Conservation (phyloP, 1,140 invertebrate genomes). For the Cardiocondyla obscurior region DNA sequence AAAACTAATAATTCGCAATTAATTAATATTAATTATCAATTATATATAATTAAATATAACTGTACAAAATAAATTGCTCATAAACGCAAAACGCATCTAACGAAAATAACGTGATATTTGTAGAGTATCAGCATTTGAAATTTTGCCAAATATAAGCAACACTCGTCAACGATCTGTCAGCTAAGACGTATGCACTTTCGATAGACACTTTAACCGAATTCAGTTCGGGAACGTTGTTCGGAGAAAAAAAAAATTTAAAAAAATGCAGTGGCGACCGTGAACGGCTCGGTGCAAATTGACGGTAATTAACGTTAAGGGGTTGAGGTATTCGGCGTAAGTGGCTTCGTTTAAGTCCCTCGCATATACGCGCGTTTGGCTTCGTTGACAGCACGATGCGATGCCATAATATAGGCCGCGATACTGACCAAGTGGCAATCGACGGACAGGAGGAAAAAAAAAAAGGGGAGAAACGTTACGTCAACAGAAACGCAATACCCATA, state of each 20-base stretch:
- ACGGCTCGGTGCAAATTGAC: conserved; percentile 31
- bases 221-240: neutral
- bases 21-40: neutral
- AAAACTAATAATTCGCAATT: too few species aligned
- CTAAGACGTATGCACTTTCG: neutral
- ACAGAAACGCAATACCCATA: neutral
- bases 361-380: conserved; percentile 3
- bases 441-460: too few species aligned
- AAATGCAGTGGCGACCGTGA: neutral
- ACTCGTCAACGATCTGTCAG: neutral
- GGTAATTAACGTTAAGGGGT: conserved; percentile 53
- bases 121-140: conserved; percentile 6
- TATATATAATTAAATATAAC: too few species aligned
- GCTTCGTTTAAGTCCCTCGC: conserved; percentile 52
- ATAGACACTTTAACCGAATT: neutral
- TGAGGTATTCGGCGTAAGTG: conserved; percentile 48
- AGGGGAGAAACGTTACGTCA: neutral
- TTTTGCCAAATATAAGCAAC: conserved; percentile 16
- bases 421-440: neutral
- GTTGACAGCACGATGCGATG: neutral
- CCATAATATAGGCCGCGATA: conserved; percentile 5
- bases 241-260: conserved; percentile 32
- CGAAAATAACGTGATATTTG: conserved; percentile 28
- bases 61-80: neutral
- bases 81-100: neutral